Evolutionary conservation across 2,113 vertebrate species (phyloP).

Genomic region (Rhineura floridana): DNA sequence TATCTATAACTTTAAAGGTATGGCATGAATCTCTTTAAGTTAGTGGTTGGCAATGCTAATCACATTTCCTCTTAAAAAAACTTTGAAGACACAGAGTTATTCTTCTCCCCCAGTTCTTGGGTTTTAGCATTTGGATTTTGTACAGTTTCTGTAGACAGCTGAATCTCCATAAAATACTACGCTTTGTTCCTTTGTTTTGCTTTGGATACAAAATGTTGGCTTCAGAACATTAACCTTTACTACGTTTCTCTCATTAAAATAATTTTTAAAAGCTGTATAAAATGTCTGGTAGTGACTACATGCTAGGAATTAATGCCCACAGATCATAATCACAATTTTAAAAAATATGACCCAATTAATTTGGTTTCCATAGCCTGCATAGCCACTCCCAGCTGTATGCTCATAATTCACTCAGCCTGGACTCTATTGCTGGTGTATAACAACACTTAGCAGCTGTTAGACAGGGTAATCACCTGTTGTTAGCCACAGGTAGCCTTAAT

Average conservation of each 20-base stretch:
- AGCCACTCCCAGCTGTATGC: constrained; percentile 53
- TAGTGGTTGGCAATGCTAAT: neutral
- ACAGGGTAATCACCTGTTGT: constrained; percentile 73
- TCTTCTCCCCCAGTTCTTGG: neutral
- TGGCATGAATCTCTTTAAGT: neutral
- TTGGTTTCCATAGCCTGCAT: constrained; percentile 41
- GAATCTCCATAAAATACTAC: constrained; percentile 39
- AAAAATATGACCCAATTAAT: constrained; percentile 55
- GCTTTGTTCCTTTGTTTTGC: constrained; percentile 15
- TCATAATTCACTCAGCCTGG: constrained; percentile 53
- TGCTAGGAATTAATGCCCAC: neutral
- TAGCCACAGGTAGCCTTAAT: constrained; percentile 75
- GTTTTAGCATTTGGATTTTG: constrained; percentile 37
- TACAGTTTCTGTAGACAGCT: constrained; percentile 31
- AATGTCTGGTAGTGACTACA: fast-evolving
- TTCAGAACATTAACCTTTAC: neutral
- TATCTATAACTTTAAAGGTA: neutral
- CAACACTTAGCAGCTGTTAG: constrained; percentile 76
- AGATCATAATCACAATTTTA: constrained; percentile 9
- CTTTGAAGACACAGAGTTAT: constrained; percentile 33
- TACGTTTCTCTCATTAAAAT: neutral
- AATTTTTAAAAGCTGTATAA: neutral
- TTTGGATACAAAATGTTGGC: constrained; percentile 25
- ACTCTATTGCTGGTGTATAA: constrained; percentile 62
- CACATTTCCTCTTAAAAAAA: constrained; percentile 39